Evolutionary conservation across 2,113 vertebrate species (phyloP).

Genomic region (Electrona antarctica): DNA sequence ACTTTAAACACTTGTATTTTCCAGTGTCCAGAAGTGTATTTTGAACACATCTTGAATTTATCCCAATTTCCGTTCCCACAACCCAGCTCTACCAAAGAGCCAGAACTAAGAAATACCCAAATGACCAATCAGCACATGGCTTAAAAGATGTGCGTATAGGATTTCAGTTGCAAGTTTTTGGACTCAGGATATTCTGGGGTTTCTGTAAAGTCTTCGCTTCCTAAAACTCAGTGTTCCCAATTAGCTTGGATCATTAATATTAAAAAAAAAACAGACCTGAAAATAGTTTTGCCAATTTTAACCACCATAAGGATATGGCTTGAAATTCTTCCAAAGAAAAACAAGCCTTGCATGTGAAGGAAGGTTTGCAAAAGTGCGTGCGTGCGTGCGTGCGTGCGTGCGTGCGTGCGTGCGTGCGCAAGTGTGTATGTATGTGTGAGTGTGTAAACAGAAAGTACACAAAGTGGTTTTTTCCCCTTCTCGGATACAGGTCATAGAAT

Average conservation of each 20-base stretch:
- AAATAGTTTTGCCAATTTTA: conserved; percentile 27
- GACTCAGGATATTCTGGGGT: conserved; percentile 61
- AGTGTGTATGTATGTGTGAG: too few relatives aligned
- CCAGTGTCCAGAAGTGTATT: not conserved
- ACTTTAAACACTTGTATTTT: not conserved
- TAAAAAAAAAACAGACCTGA: too few relatives aligned
- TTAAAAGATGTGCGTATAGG: conserved; percentile 25
- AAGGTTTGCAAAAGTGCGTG: too few relatives aligned
- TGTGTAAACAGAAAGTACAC: too few relatives aligned
- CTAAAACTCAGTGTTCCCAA: not conserved
- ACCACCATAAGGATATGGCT: too few relatives aligned
- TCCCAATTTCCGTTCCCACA: not conserved
- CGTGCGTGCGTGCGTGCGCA: too few relatives aligned
- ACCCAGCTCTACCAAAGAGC: not conserved
- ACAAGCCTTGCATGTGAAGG: not conserved
- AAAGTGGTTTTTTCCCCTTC: too few relatives aligned
- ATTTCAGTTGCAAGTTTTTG: conserved; percentile 16
- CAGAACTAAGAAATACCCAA: not conserved
- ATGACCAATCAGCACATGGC: conserved; percentile 14
- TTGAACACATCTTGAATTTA: conserved; percentile 1
- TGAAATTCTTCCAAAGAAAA: too few relatives aligned
- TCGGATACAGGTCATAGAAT: too few relatives aligned
- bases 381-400: too few relatives aligned
- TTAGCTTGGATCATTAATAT: conserved; percentile 16
- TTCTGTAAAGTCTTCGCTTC: conserved; percentile 46